A percentile compares a stretch with the other conserved stretches of the same genome.
Conservation (phyloP, 2,888 invertebrate genomes). For the Cryptophagus acutangulus region DNA sequence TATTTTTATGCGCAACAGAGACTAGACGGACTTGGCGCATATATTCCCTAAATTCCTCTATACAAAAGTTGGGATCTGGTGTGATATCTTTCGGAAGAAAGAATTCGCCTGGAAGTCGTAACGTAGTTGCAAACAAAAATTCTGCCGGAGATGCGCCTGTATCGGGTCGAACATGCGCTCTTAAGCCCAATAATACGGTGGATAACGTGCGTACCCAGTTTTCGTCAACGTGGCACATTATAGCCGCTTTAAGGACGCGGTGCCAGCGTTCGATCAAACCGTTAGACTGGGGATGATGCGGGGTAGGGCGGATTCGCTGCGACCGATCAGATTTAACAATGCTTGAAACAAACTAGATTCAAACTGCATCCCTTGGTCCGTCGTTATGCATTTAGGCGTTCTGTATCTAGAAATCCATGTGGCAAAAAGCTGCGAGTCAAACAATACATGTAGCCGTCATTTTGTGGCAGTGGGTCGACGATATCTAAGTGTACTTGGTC, state of each 20-base stretch:
- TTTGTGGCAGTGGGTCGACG: constrained; percentile 42
- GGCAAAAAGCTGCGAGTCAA: constrained; percentile 33
- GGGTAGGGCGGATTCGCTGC: too few relatives aligned
- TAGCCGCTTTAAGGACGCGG: constrained; percentile 9
- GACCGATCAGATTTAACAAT: too few relatives aligned
- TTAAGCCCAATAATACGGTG: constrained; percentile 7
- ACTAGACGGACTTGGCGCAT: constrained; percentile 9
- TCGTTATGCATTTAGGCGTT: constrained; percentile 31
- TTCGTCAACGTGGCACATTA: constrained; percentile 9
- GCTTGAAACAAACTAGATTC: too few relatives aligned
- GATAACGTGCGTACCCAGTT: constrained; percentile 8
- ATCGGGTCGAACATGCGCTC: constrained; percentile 10
- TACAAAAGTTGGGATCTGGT: constrained; percentile 9
- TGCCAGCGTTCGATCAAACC: too few relatives aligned
- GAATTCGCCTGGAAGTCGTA: too few relatives aligned
- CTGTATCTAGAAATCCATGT: constrained; percentile 37
- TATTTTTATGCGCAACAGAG: constrained; percentile 6
- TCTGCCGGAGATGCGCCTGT: constrained; percentile 11
- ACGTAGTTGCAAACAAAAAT: constrained; percentile 10
- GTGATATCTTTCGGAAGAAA: constrained; percentile 10
- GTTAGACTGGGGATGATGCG: too few relatives aligned
- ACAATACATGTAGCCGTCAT: constrained; percentile 31
- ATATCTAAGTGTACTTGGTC: constrained; percentile 45
- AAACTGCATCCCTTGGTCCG: constrained; percentile 29
- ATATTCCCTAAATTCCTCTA: constrained; percentile 10